Base-by-base conservation (phyloP, 2,888 invertebrate genomes). In the Hydropsyche betteni region DNA sequence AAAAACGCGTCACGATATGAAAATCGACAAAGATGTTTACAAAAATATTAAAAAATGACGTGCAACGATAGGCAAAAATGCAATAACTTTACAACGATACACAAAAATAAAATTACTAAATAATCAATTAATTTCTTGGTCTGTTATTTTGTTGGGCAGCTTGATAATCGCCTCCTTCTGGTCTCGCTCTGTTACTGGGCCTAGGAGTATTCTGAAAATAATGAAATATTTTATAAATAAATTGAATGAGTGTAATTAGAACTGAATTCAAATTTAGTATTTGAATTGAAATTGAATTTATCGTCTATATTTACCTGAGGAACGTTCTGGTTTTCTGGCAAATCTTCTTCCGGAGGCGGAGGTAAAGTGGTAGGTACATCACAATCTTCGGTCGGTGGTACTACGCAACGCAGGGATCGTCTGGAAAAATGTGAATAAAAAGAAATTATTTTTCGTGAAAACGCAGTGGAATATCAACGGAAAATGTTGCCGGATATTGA, bases 361-460 rank as follows among this genome's bases (percentile, higher is more conserved):
- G 92, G 88, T 0, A 91, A 90, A 33, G 94, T 94, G 77, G 94
- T 92, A 0, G 94, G 95, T 0, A 94, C 88, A 80, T 95, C 95
- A 81, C 96, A 96, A 82, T 96, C 95, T 81, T 94, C 95, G 51
- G 95, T 96, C 5, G 96, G 96, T 0, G 95, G 95, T 6, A 95
- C 94, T 44, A 95, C 94, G 83, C 96, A 96, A 80, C 95, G 88
- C 80, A 94, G 84, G 0, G 95, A 94, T 80, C 93, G 89, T 70
- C 88, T 83, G 77, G 33, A 78, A 79, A 24, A 5, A 61, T 10
- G 16, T 33, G 10, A 52, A 24, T 24, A 1, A 24, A 64, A 68
- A 50, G 14, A 10, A 50, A 69, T 16, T 50, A 38, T 14, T 69
- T 16, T 58, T 14, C 24, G 16, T 16, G n/a, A 1, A 6, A 58